These are phyloP conservation scores for Chiloscyllium punctatum DNA, from an alignment of 2,797 vertebrate genomes.

Conservation along the genomic window DNA sequence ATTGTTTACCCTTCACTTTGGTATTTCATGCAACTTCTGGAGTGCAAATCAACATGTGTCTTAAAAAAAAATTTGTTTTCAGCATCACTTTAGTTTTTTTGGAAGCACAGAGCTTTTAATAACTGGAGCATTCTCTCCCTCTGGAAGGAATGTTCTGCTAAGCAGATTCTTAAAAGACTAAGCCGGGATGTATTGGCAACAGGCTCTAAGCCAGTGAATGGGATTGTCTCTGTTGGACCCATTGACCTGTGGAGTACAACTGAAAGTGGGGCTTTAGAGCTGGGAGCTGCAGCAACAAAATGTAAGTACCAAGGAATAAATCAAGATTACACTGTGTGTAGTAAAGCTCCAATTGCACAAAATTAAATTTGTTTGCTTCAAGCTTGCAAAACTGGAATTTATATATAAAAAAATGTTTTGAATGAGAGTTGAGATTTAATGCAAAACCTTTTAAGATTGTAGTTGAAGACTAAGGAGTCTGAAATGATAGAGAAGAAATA, in stretches of 20 bases:
- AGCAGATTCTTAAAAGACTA: not conserved
- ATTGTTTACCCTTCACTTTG: no score
- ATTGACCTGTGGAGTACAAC: not conserved
- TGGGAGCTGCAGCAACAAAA: not conserved
- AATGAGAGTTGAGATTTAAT: not conserved
- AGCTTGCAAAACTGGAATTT: not conserved
- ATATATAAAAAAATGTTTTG: not conserved
- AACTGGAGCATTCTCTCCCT: not conserved
- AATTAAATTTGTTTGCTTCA: not conserved
- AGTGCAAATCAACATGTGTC: no score
- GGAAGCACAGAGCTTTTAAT: not conserved
- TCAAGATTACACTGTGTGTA: not conserved
- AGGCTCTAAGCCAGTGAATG: not conserved
- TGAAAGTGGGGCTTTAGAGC: not conserved
- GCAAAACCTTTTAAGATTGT: not conserved
- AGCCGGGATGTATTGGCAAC: not conserved
- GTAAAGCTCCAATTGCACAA: not conserved
- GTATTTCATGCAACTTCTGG: no score
- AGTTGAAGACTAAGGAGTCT: not conserved
- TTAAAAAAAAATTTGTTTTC: no score
- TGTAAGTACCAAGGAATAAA: slow-evolving; percentile 25
- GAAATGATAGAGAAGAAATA: not conserved
- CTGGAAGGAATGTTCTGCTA: not conserved
- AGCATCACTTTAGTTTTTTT: no score
- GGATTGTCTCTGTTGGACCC: slow-evolving; percentile 34